Evolutionary conservation across 2,888 invertebrate genomes (phyloP), one percentile per base, ranked within the genome.

Genomic region (Melieria omissa): DNA sequence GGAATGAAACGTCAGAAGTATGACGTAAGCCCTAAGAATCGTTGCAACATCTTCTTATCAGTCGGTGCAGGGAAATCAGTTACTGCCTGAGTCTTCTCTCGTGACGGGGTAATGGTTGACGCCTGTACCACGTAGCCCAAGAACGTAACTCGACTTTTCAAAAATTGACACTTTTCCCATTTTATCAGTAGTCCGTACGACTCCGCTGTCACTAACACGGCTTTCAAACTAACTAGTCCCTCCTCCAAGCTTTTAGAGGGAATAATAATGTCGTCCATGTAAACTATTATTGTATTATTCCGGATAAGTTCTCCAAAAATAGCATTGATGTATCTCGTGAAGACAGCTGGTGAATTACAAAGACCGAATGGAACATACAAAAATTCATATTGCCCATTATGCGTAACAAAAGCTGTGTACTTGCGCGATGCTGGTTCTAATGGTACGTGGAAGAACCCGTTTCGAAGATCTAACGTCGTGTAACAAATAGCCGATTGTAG

Each of bases 101-200:
- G 46, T n/a, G 65, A 71, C 8, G 64, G 75, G 5, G 16, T 49
- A 4, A 78, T 74, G 4, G 72, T 65, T 9, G 67, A 49, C n/a
- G 72, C 63, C 16, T 76, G 64, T 1, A 78, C 54, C 0, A 73
- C 12, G 42, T 78, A 75, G 5, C 77, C 77, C 16, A 79, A 63
- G 57, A 77, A 76, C 0, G 66, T 67, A 14, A 73, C 61, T 46
- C 62, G 69, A 5, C 52, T 63, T 16, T 72, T 63, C 14, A 76
- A 42, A 4, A 76, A 71, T 46, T 76, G 74, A n/a, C 73, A 75
- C 29, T 29, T 29, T 29, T 29, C 29, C 29, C 29, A 29, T 29
- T 29, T 29, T 1, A 29, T 29, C 29, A 2, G 29, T 29, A 29
- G 29, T 29, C 29, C 29, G 2, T 29, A 29, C 29, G 29, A 29